Conservation (phyloP, 2,113 vertebrate species). For the Phalacrocorax aristotelis region DNA sequence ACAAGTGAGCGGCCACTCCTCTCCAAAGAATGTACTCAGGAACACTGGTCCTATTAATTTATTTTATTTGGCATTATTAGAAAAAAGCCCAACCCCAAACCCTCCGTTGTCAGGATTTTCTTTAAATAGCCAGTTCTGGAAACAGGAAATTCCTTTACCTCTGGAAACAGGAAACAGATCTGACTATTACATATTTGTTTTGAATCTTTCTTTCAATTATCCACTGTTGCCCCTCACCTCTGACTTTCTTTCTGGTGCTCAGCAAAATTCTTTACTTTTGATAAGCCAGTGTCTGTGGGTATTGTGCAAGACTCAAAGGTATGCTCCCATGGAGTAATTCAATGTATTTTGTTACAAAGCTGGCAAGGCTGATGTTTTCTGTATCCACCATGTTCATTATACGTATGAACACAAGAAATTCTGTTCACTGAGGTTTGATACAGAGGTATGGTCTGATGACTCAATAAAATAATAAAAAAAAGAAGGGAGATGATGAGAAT, state of each 20-base stretch:
- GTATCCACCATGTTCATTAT: neutral
- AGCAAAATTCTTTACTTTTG: neutral
- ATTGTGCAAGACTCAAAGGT: neutral
- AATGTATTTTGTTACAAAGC: neutral
- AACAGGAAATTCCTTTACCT: slow-evolving; percentile 59
- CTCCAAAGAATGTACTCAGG: slow-evolving; percentile 1
- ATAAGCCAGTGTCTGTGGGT: neutral
- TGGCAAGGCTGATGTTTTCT: neutral
- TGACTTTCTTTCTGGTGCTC: neutral
- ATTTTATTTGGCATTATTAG: slow-evolving; percentile 43
- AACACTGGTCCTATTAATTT: neutral
- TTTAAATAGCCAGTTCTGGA: slow-evolving; percentile 50
- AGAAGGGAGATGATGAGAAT: neutral
- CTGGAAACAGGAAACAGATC: slow-evolving; percentile 45
- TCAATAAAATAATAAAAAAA: neutral
- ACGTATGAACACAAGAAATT: neutral
- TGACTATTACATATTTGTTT: neutral
- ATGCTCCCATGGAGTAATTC: neutral
- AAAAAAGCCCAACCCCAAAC: neutral
- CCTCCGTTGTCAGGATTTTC: slow-evolving; percentile 14
- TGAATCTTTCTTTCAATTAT: slow-evolving; percentile 29
- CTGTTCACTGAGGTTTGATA: neutral
- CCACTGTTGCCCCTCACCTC: neutral
- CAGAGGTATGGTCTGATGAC: neutral
- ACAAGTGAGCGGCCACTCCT: neutral